These are phyloP conservation scores for Cancer borealis DNA, from an alignment of 2,888 invertebrate species.

Conservation along the genomic window DNA sequence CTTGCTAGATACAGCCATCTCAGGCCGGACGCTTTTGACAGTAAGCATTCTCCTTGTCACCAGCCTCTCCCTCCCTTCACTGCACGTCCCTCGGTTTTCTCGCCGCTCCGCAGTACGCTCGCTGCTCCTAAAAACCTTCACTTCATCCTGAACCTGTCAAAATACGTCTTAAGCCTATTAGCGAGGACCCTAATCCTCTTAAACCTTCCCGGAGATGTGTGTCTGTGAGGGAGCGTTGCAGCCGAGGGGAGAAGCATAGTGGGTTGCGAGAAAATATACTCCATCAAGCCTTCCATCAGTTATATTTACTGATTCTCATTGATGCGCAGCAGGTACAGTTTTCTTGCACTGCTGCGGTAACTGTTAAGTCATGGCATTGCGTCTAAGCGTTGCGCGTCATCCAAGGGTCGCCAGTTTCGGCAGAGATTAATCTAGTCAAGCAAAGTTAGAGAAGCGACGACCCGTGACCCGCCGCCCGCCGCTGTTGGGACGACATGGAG, in stretches of 20 bases:
- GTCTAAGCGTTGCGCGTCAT: not conserved
- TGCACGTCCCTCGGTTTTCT: not conserved
- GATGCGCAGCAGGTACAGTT: not conserved
- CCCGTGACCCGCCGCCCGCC: not conserved
- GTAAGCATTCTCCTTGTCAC: not conserved
- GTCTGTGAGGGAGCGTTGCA: not conserved
- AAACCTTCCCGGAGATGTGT: constrained; percentile 34
- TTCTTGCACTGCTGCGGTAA: not conserved
- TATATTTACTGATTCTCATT: not conserved
- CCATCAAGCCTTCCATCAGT: not conserved
- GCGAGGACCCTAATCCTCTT: constrained; percentile 26
- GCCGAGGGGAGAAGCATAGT: not conserved
- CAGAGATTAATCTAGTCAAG: constrained; percentile 13
- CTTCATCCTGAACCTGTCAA: constrained; percentile 24
- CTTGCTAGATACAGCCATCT: not conserved
- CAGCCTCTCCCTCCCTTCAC: not conserved
- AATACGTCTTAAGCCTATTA: constrained; percentile 40
- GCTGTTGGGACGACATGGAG: constrained; percentile 3
- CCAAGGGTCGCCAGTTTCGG: constrained; percentile 20
- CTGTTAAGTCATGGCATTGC: not conserved
- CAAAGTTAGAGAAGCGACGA: constrained; percentile 31
- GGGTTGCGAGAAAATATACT: not conserved
- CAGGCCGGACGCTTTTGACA: constrained; percentile 8
- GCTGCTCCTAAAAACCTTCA: not conserved
- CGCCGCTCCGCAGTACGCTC: not conserved